Conservation (phyloP, 2,113 vertebrate species). For the Pionites leucogaster region DNA sequence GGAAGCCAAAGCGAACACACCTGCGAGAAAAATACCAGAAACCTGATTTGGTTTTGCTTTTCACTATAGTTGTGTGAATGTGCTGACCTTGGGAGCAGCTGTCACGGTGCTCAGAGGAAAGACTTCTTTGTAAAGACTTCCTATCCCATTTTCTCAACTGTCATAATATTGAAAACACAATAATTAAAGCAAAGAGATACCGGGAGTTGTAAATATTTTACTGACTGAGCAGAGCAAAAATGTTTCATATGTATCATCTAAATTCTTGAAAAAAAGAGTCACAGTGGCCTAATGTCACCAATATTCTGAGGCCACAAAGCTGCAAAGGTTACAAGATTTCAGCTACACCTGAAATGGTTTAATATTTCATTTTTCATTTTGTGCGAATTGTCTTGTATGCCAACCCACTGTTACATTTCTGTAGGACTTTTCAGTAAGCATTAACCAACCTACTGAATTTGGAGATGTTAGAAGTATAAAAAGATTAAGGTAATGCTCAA, state of each 20-base stretch:
- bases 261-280: background rate
- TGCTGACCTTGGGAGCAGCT: background rate
- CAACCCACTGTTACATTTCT: background rate
- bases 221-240: background rate
- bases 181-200: background rate
- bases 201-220: background rate
- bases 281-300: background rate
- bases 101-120: background rate
- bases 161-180: background rate
- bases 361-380: background rate
- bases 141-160: background rate
- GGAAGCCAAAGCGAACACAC: background rate
- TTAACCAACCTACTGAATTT: background rate
- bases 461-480: background rate
- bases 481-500: background rate
- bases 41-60: background rate
- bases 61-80: background rate
- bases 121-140: background rate
- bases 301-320: background rate
- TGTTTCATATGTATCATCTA: background rate
- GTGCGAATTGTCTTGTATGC: background rate
- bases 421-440: background rate
- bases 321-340: background rate
- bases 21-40: background rate
- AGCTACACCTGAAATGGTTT: background rate